Evolutionary conservation across 1,140 invertebrate species (phyloP).

Genomic region (Arctopsyche grandis): DNA sequence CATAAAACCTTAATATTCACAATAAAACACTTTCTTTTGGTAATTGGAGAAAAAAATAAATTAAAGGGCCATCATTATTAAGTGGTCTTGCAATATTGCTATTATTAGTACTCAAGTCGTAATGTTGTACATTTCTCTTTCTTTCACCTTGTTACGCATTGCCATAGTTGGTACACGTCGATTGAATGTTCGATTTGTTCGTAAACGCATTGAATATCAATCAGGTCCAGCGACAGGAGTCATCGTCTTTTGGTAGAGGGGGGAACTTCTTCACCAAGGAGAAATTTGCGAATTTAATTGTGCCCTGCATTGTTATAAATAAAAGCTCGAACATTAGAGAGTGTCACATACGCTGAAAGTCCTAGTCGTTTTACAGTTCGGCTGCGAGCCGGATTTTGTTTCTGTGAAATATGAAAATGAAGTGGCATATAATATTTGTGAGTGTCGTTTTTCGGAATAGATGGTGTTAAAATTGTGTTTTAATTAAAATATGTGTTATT

Average conservation of each 20-base stretch:
- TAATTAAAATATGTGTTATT: not conserved
- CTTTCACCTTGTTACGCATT: constrained; percentile 43
- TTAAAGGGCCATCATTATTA: not conserved
- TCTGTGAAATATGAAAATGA: constrained; percentile 41
- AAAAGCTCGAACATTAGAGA: constrained; percentile 42
- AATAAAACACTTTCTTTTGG: not conserved
- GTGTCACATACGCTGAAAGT: constrained; percentile 50
- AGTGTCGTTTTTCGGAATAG: constrained; percentile 44
- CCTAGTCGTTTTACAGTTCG: not conserved
- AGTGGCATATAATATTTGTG: constrained; percentile 49
- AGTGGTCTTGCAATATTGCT: not conserved
- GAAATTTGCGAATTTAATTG: constrained; percentile 50
- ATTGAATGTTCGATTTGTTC: constrained; percentile 20
- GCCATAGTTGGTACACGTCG: constrained; percentile 5
- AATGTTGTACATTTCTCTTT: constrained; percentile 39
- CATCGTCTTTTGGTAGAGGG: constrained; percentile 21
- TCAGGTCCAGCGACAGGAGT: not conserved
- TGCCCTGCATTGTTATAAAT: constrained; percentile 51
- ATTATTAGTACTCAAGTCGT: constrained; percentile 4
- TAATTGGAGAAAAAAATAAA: not conserved
- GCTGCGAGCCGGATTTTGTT: not conserved
- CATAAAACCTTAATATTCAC: too few relatives aligned
- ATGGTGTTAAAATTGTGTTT: not conserved
- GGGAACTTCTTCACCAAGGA: constrained; percentile 34
- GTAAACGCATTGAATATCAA: constrained; percentile 26